These are phyloP conservation scores for Pseudeuparius sepicola DNA, from an alignment of 2,888 invertebrate species.

Conservation along the genomic window DNA sequence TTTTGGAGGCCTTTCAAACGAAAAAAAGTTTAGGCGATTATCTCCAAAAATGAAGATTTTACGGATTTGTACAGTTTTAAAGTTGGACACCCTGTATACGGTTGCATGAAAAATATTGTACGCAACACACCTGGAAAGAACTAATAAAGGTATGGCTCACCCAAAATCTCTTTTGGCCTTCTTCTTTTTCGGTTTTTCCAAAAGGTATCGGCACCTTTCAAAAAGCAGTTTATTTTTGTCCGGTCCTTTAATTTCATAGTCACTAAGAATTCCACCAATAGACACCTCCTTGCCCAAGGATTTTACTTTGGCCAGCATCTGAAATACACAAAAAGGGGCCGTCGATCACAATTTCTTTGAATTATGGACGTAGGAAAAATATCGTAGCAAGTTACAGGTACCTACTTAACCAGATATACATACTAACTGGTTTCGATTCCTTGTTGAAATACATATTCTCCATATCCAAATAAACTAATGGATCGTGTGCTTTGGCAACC, in stretches of 20 bases:
- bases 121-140: too few relatives aligned
- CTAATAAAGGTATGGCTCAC: too few relatives aligned
- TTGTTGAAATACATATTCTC: conserved; percentile 42
- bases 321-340: conserved; percentile 10
- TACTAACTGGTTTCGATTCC: conserved; percentile 34
- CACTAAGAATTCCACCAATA: conserved; percentile 40
- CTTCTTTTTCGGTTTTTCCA: conserved; percentile 40
- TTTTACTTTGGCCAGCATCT: conserved; percentile 26
- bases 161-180: conserved; percentile 40
- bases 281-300: conserved; percentile 32
- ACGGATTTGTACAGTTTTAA: too few relatives aligned
- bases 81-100: too few relatives aligned
- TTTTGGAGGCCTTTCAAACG: too few relatives aligned
- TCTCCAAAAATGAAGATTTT: too few relatives aligned
- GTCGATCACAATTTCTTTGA: conserved; percentile 2
- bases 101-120: too few relatives aligned
- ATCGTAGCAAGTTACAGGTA: not conserved
- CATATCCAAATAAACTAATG: conserved; percentile 40
- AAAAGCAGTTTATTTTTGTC: conserved; percentile 39
- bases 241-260: conserved; percentile 41
- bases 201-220: conserved; percentile 40
- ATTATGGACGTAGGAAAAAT: not conserved
- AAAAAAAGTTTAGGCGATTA: too few relatives aligned
- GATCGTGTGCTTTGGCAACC: conserved; percentile 28
- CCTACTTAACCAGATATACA: conserved; percentile 2